A percentile compares a stretch with the other conserved stretches of the same genome.
phyloP scores from a whole-genome alignment of 2,797 vertebrate genomes.

The Eutrigla gurnardus region DNA sequence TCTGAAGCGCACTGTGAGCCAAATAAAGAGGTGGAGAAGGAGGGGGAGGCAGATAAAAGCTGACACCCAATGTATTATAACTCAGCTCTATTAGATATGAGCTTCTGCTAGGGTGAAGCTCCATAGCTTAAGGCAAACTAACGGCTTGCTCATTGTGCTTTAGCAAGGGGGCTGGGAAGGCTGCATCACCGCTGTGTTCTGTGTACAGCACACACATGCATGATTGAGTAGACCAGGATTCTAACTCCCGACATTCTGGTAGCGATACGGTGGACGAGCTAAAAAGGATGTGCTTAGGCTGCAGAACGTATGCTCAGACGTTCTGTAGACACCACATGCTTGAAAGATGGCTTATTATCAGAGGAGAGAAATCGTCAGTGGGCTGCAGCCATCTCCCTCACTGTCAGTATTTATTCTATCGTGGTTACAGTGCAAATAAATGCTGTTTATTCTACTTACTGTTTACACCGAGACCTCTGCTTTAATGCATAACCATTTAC shows the following conservation, averaged over 20 bases:
- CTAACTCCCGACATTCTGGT: conserved; percentile 60
- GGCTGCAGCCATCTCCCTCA: background rate
- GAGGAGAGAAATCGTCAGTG: conserved; percentile 9
- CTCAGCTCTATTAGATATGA: conserved; percentile 78
- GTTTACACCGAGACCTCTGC: too few relatives aligned
- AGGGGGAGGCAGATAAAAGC: conserved; percentile 77
- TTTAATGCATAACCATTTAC: too few relatives aligned
- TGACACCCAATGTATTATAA: conserved; percentile 81
- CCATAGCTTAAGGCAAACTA: conserved; percentile 73
- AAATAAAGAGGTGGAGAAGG: conserved; percentile 76
- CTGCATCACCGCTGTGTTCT: conserved; percentile 51
- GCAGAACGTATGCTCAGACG: conserved; percentile 37
- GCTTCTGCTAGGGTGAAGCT: conserved; percentile 70
- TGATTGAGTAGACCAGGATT: conserved; percentile 69
- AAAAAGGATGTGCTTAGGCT: conserved; percentile 49
- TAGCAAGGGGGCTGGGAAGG: conserved; percentile 38
- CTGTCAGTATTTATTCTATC: background rate
- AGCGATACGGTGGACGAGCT: conserved; percentile 44
- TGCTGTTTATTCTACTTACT: too few relatives aligned
- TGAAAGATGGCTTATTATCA: conserved; percentile 29
- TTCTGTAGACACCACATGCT: background rate
- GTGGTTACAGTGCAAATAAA: too few relatives aligned
- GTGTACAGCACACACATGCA: conserved; percentile 64
- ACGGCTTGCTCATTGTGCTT: conserved; percentile 72
- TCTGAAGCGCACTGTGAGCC: conserved; percentile 62